Evolutionary conservation across 2,888 invertebrate genomes (phyloP).

Genomic region (Lycocerus yunnanus): DNA sequence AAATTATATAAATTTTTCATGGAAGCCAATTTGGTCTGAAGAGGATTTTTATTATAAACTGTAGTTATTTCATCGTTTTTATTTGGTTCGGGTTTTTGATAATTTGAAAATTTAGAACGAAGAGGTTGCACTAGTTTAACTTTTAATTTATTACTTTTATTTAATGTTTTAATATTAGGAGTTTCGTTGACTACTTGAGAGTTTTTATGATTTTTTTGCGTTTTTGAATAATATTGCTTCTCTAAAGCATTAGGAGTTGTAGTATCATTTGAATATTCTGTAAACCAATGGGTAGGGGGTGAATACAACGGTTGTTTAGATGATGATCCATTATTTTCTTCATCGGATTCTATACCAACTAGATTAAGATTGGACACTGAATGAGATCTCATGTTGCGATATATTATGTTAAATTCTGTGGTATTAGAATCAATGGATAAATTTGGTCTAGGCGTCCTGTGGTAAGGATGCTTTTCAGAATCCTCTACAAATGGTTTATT

Average conservation of each 20-base stretch:
- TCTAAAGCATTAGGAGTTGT: conserved; percentile 19
- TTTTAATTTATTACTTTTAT: background rate
- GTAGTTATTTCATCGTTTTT: background rate
- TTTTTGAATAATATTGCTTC: conserved; percentile 15
- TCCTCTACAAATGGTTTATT: conserved; percentile 71
- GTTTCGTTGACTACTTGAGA: background rate
- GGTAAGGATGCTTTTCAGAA: conserved; percentile 65
- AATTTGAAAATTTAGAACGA: background rate
- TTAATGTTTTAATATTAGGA: background rate
- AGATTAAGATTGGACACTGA: conserved; percentile 43
- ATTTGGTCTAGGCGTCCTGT: conserved; percentile 72
- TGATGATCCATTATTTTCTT: conserved; percentile 55
- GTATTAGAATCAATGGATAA: conserved; percentile 59
- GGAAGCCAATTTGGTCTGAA: background rate
- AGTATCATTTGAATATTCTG: conserved; percentile 46
- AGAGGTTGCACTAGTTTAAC: background rate
- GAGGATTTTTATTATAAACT: background rate
- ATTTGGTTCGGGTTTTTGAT: background rate
- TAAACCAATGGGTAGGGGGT: conserved; percentile 63
- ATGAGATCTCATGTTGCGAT: conserved; percentile 39
- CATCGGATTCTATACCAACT: conserved; percentile 58
- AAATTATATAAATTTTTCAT: background rate
- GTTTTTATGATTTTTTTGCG: conserved; percentile 1
- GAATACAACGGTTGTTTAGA: conserved; percentile 57
- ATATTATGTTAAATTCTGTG: conserved; percentile 45